Base-by-base conservation (phyloP, 2,797 vertebrate genomes). In the Chelidonichthys spinosus region DNA sequence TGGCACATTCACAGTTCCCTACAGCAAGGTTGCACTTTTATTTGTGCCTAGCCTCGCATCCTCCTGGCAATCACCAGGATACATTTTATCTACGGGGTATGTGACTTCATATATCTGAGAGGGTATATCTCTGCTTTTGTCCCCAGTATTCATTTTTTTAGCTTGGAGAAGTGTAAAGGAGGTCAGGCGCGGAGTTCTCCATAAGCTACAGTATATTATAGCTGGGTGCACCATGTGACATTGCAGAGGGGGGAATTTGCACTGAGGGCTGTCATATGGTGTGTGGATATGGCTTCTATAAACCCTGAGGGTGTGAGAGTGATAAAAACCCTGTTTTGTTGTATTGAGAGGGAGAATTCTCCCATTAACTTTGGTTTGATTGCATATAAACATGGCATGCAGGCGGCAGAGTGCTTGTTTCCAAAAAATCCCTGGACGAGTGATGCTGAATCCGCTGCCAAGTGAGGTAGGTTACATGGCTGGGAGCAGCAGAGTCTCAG, bases 361-460 rank as follows among this genome's bases (percentile, higher is more conserved):
- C 78, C 82, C 87, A 92, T 92, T 92, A 91, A 90, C 88, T 93
- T 88, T 89, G 79, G 70, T 90, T 86, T 90, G 91, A 92, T 90
- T 88, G 88, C 82, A 78, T 53, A 89, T 87, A 89, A 92, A 91
- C 91, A 89, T 59, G 83, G 86, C 83, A 71, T 17, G 81, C 88
- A 80, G 79, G 81, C 71, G 14, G 87, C 63, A 63, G 64, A 87
- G 81, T 53, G 74, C 74, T 84, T 86, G 84, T 89, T 83, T 91
- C 88, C 89, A 85, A 90, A 89, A 83, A 90, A 84, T 87, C 80
- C 79, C 88, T 87, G 86, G 90, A 88, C 74, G 79, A 69, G 85
- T 10, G 3, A 36, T 64, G 40, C 43, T 13, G 32, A 7, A 11
- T 64, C 60, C 9, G 59, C 84, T 91, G 91, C 91, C 91, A 92